Base-by-base conservation (phyloP, 2,797 vertebrate genomes). In the Darevskia mixta region DNA sequence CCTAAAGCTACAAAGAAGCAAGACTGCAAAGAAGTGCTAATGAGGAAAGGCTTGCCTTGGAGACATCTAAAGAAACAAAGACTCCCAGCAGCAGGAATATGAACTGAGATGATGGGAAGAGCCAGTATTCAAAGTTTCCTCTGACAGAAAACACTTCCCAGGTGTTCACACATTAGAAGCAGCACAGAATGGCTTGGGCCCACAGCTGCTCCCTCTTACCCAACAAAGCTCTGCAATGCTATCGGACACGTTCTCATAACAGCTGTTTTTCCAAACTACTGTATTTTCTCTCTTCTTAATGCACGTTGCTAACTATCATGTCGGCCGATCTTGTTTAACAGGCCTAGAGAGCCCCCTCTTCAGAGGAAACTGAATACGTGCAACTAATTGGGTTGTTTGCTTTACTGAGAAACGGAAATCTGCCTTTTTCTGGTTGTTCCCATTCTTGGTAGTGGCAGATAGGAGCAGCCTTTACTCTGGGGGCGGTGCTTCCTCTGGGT, bases 401-500 rank as follows among this genome's bases (percentile, higher is more conserved):
- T n/a, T 66, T 78, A 82, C 7, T 27, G 29, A 86, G 38, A 79
- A 79, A 79, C 35, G 49, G 82, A 79, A 84, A 88, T 35, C 35
- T 43, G 35, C 27, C 41, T 32, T 88, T 49, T n/a, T 8, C 66
- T 43, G 35, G 18, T 8, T 79, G 32, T 79, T 78, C 27, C 45
- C 35, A 8, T 79, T 58, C 27, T 88, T 43, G 66, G n/a, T 61
- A 61, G 35, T 79, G 35, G 23, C 49, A 17, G 23, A 76, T 27
- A 72, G 77, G 76, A 64, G 15, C 49, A 32, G 20, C 64, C 20
- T 88, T 55, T 72, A 27, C 87, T 79, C 58, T 61, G 69, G 38
- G 49, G 29, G 27, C 23, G 43, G 38, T 35, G 20, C 49, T 72
- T 64, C 61, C 77, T 83, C 49, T 64, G 71, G 32, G 20, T 35